Conservation (phyloP, 2,888 invertebrate genomes). For the Carcina quercana region DNA sequence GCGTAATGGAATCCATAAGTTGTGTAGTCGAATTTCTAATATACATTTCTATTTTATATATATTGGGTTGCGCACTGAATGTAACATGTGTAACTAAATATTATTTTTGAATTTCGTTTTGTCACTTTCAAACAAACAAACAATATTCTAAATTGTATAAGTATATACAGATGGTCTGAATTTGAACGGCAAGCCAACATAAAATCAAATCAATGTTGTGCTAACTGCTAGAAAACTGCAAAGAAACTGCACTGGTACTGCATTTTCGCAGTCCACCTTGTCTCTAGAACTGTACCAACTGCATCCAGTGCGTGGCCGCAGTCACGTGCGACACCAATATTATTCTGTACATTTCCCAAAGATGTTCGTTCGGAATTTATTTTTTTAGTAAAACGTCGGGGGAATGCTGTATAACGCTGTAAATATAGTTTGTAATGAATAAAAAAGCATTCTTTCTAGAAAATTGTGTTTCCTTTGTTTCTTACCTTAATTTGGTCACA, state of each 20-base stretch:
- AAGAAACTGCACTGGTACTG: not conserved
- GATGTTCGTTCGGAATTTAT: constrained; percentile 41
- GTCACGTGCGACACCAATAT: not conserved
- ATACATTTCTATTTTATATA: too few relatives aligned
- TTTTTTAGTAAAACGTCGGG: constrained; percentile 36
- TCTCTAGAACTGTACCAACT: not conserved
- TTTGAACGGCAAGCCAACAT: not conserved
- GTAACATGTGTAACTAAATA: too few relatives aligned
- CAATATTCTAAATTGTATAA: too few relatives aligned
- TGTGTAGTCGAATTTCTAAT: too few relatives aligned
- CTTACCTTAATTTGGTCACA: too few relatives aligned
- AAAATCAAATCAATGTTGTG: not conserved
- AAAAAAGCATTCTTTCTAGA: constrained; percentile 47
- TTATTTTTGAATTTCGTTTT: too few relatives aligned
- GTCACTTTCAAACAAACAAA: too few relatives aligned
- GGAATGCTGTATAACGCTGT: constrained; percentile 37
- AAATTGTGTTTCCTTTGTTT: constrained; percentile 16
- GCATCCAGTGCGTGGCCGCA: too few relatives aligned
- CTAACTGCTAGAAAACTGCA: not conserved
- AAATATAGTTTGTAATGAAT: constrained; percentile 42
- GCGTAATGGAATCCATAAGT: too few relatives aligned
- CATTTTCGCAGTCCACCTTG: not conserved
- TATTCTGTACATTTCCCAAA: constrained; percentile 40
- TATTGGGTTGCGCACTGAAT: too few relatives aligned
- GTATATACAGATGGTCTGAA: not conserved